A percentile compares a stretch with the other conserved stretches of the same genome.
These are phyloP conservation scores for Pipra filicauda DNA, from an alignment of 2,113 vertebrate genomes.

Conservation along the genomic window DNA sequence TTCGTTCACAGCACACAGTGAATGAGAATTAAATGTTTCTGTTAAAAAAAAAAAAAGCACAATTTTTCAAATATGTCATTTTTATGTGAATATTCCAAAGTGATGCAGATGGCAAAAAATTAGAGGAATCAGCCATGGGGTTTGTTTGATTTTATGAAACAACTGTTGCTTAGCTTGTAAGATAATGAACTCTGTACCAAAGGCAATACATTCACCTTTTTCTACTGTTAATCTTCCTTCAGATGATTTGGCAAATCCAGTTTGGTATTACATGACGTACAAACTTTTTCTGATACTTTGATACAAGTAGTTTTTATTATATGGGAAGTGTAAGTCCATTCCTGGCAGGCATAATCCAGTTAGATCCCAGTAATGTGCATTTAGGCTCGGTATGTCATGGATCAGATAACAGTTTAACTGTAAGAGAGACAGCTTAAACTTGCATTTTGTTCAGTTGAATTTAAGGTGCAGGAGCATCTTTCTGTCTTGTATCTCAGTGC, in stretches of 20 bases:
- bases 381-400: background rate
- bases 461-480: background rate
- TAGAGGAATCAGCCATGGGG: background rate
- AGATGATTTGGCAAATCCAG: background rate
- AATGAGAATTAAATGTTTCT: slow-evolving; percentile 14
- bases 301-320: background rate
- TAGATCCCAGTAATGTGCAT: background rate
- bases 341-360: background rate
- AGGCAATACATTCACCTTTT: background rate
- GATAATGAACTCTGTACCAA: background rate
- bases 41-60: background rate
- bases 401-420: background rate
- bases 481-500: background rate
- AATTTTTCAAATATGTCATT: slow-evolving; percentile 16
- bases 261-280: background rate
- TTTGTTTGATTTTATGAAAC: background rate
- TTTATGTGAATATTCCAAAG: slow-evolving; percentile 15
- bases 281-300: background rate
- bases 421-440: background rate
- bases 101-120: slow-evolving; percentile 7
- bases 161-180: background rate
- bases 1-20: slow-evolving; percentile 24
- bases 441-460: background rate
- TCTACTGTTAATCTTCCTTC: background rate
- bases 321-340: background rate